Conservation (phyloP, 2,113 vertebrate genomes). For the Megatriorchis doriae region DNA sequence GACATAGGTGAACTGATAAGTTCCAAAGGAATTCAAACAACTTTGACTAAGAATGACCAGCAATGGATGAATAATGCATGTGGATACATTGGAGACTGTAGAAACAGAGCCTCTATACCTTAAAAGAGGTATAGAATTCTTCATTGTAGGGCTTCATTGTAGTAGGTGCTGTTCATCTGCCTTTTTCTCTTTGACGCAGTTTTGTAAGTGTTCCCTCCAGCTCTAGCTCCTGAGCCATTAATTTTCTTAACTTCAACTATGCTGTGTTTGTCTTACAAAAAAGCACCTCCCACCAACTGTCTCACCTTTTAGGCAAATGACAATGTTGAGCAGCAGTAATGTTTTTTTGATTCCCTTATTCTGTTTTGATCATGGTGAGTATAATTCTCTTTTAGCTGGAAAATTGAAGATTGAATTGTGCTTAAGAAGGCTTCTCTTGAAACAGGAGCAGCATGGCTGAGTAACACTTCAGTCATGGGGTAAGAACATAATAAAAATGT, state of each 20-base stretch:
- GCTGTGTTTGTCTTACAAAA: not conserved
- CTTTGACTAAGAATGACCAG: not conserved
- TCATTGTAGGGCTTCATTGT: not conserved
- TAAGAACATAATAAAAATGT: not conserved
- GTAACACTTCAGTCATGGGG: not conserved
- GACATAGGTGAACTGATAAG: not conserved
- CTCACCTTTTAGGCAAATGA: not conserved
- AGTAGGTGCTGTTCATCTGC: not conserved
- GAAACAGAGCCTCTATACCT: not conserved
- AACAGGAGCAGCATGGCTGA: not conserved
- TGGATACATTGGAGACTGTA: not conserved
- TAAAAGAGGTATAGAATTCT: slow-evolving; percentile 1
- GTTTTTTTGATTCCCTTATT: not conserved
- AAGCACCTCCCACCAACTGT: not conserved
- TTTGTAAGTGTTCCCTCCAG: not conserved
- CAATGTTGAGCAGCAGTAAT: not conserved
- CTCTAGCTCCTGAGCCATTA: not conserved
- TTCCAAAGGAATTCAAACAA: slow-evolving; percentile 16
- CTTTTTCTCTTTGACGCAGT: not conserved
- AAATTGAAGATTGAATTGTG: not conserved
- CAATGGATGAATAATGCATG: slow-evolving; percentile 20
- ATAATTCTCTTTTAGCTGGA: not conserved
- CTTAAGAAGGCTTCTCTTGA: not conserved
- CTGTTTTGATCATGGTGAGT: not conserved
- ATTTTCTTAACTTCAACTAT: not conserved